These are phyloP conservation scores for Phaenicophaeus curvirostris DNA, from an alignment of 2,797 vertebrate genomes.

Conservation along the genomic window DNA sequence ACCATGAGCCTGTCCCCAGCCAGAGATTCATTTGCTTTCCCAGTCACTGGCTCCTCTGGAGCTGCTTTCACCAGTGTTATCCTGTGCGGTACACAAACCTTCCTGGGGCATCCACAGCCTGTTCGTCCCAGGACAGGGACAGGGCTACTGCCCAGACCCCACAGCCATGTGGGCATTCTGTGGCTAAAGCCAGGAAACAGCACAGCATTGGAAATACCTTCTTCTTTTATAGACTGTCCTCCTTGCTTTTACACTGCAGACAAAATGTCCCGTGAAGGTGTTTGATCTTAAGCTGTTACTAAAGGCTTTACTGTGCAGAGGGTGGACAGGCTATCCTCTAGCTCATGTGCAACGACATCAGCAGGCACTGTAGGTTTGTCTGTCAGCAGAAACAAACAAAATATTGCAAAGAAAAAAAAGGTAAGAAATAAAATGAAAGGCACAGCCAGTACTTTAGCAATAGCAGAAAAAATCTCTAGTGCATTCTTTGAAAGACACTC, in stretches of 20 bases:
- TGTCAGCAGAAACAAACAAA: background rate
- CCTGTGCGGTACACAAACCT: fast-evolving
- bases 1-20: background rate
- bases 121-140: background rate
- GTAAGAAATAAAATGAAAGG: background rate
- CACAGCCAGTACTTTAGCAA: background rate
- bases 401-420: background rate
- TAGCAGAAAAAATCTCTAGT: background rate
- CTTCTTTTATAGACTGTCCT: background rate
- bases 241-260: background rate
- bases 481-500: background rate
- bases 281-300: background rate
- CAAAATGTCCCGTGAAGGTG: background rate
- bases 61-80: background rate
- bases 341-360: background rate
- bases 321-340: background rate
- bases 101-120: background rate
- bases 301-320: background rate
- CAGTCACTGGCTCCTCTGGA: background rate
- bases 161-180: background rate
- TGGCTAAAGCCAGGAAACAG: background rate
- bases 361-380: background rate
- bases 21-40: background rate
- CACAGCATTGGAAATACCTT: background rate
- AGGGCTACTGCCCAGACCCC: background rate